These are phyloP conservation scores for Tipula lateralis DNA, from an alignment of 2,888 invertebrate species.

Conservation along the genomic window DNA sequence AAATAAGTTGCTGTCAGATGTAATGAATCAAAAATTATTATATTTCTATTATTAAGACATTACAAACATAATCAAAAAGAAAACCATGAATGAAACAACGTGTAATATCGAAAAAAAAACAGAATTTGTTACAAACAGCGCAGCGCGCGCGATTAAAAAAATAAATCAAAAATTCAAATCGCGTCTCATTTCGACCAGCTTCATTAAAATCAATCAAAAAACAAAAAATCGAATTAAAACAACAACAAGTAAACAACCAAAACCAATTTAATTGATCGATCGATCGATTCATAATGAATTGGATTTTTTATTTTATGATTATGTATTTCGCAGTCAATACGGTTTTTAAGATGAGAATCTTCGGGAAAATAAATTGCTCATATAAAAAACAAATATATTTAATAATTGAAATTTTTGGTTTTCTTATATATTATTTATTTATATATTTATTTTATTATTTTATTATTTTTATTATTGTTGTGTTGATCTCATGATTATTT, in stretches of 20 bases:
- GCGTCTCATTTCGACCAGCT: not conserved
- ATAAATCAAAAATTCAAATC: constrained; percentile 24
- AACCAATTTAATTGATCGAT: constrained; percentile 24
- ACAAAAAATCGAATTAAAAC: not conserved
- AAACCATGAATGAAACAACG: not conserved
- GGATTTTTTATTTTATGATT: not conserved
- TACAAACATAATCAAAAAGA: not conserved
- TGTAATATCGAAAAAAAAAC: not conserved
- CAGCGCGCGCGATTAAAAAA: not conserved
- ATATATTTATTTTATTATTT: constrained; percentile 1
- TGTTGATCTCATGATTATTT: not conserved
- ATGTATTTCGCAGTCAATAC: constrained; percentile 12
- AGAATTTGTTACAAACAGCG: not conserved
- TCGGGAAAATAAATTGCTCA: not conserved
- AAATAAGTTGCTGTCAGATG: not conserved
- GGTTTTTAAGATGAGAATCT: not conserved
- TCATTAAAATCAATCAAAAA: constrained; percentile 11
- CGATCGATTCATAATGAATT: constrained; percentile 1
- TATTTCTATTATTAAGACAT: not conserved
- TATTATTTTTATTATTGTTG: not conserved
- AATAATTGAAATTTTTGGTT: constrained; percentile 4
- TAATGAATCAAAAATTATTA: not conserved
- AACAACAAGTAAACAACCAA: not conserved
- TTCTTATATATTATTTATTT: not conserved
- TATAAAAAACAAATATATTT: not conserved